phyloP scores from a whole-genome alignment of 2,797 vertebrate genomes.

The Ibycter americanus region DNA sequence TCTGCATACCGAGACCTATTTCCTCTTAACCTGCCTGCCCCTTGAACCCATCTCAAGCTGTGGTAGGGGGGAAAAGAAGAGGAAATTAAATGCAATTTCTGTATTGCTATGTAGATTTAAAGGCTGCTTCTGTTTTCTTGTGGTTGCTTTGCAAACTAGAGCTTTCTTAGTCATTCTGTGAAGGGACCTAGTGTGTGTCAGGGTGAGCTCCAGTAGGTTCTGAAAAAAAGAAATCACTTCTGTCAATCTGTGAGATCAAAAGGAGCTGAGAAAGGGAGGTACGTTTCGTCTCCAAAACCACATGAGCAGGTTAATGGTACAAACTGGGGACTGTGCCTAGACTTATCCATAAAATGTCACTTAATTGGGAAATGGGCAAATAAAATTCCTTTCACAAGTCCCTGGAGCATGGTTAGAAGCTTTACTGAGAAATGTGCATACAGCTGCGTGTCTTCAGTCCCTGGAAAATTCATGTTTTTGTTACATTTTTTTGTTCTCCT shows the following conservation, averaged over 20 bases:
- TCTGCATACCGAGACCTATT: slow-evolving; percentile 3
- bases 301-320: neutral
- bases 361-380: neutral
- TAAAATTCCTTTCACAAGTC: neutral
- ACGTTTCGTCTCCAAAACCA: neutral
- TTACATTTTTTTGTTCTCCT: neutral
- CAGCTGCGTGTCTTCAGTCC: neutral
- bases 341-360: slow-evolving; percentile 6
- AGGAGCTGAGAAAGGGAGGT: neutral
- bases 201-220: neutral
- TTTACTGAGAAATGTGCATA: neutral
- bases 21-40: slow-evolving; percentile 44
- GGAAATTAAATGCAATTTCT: slow-evolving; percentile 13
- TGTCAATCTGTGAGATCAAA: neutral
- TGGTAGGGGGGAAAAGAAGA: neutral
- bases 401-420: neutral
- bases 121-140: neutral
- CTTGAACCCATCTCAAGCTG: neutral
- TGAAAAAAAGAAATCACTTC: neutral
- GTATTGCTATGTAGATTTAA: neutral
- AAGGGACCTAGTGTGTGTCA: neutral
- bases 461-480: neutral
- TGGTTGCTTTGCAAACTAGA: neutral
- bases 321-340: neutral
- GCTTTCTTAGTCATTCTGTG: neutral